Conservation (phyloP, 2,113 vertebrate genomes). For the Blennius ocellaris region DNA sequence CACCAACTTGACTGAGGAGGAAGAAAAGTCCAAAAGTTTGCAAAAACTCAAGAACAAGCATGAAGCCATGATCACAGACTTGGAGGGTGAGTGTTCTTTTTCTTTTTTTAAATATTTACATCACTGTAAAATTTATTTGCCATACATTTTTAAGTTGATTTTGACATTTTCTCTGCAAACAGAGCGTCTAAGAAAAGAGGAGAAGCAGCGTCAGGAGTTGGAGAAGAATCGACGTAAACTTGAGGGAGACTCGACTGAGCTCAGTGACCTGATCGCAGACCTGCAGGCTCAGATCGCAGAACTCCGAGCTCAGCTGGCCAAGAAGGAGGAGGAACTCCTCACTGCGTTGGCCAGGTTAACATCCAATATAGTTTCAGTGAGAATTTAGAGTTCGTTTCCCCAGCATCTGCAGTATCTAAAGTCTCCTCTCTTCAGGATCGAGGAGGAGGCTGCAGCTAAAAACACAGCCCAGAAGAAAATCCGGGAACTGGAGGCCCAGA, state of each 20-base stretch:
- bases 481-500: constrained; percentile 94
- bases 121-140: background rate
- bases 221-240: constrained; percentile 97
- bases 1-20: constrained; percentile 93
- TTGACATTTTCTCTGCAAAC: background rate
- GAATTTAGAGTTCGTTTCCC: too few relatives aligned
- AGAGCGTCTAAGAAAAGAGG: constrained; percentile 95
- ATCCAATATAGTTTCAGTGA: too few relatives aligned
- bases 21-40: constrained; percentile 97
- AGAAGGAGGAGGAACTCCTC: constrained; percentile 96
- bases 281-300: constrained; percentile 96
- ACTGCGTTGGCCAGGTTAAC: constrained; percentile 90
- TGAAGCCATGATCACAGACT: constrained; percentile 96
- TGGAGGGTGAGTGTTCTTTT: constrained; percentile 93
- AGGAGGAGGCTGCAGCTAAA: constrained; percentile 93
- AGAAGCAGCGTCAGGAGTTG: constrained; percentile 93
- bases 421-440: constrained; percentile 82
- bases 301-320: constrained; percentile 93
- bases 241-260: constrained; percentile 93
- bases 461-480: constrained; percentile 93
- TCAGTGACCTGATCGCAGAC: constrained; percentile 93
- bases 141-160: background rate
- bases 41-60: constrained; percentile 98
- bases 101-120: background rate
- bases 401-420: too few relatives aligned